Evolutionary conservation across 2,888 invertebrate genomes (phyloP).

Genomic region (Trichacis sp.): DNA sequence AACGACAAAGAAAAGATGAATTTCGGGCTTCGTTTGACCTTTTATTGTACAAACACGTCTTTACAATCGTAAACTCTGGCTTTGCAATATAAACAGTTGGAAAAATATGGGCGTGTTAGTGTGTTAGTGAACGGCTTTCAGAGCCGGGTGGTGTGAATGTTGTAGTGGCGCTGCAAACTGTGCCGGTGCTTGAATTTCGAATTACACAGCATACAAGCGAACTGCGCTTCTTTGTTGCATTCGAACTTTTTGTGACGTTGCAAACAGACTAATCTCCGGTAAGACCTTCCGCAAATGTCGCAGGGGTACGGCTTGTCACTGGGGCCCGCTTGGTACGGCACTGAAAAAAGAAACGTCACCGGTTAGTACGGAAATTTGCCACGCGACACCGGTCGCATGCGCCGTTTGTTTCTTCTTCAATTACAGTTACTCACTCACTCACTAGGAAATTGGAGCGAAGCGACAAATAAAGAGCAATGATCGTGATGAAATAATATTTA

Average conservation of each 20-base stretch:
- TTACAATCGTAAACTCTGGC: too few relatives aligned
- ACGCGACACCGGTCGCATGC: too few relatives aligned
- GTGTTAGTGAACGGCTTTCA: slow-evolving; percentile 6
- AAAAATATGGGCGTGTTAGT: slow-evolving; percentile 3
- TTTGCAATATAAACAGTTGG: not conserved
- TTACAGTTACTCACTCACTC: not conserved
- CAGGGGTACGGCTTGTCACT: slow-evolving; percentile 54
- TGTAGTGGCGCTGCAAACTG: slow-evolving; percentile 60
- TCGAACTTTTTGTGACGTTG: slow-evolving; percentile 70
- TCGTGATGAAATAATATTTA: slow-evolving; percentile 37
- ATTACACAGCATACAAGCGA: slow-evolving; percentile 68
- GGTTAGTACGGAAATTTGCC: slow-evolving; percentile 22
- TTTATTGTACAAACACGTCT: too few relatives aligned
- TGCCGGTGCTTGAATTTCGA: slow-evolving; percentile 65
- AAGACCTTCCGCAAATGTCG: slow-evolving; percentile 59
- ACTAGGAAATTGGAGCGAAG: not conserved
- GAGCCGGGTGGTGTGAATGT: slow-evolving; percentile 47
- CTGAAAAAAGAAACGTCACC: slow-evolving; percentile 54
- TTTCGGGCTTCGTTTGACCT: too few relatives aligned
- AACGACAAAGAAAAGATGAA: too few relatives aligned
- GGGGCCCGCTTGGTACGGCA: slow-evolving; percentile 38
- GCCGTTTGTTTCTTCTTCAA: too few relatives aligned
- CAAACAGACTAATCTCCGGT: slow-evolving; percentile 60
- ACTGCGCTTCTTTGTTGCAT: slow-evolving; percentile 70
- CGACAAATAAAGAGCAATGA: too few relatives aligned